Percentiles rank a stretch among this genome's conserved stretches.
phyloP scores from a whole-genome alignment of 2,888 invertebrate species.

The Metacarcinus magister region DNA sequence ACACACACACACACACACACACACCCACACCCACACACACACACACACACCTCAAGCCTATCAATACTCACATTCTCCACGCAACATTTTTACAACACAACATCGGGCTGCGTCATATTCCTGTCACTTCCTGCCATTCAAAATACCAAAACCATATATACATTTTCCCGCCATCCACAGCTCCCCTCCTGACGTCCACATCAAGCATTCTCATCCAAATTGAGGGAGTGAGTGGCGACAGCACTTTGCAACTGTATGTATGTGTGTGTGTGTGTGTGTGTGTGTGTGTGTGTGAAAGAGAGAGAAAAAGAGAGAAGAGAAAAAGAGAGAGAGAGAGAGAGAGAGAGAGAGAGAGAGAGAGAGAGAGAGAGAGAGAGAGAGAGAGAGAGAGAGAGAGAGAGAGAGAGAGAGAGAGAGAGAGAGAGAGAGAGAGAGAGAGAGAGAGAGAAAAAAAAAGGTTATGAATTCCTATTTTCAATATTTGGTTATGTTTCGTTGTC shows the following conservation, averaged over 20 bases:
- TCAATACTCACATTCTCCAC: too few relatives aligned
- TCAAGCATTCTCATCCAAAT: neutral
- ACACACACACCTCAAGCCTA: neutral
- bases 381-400: too few relatives aligned
- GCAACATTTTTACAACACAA: neutral
- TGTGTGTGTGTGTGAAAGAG: neutral
- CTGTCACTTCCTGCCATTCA: neutral
- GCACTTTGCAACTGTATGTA: neutral
- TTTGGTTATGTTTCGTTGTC: too few relatives aligned
- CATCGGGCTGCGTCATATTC: neutral
- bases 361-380: too few relatives aligned
- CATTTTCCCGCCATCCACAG: neutral
- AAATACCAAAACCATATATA: neutral
- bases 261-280: neutral
- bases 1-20: neutral
- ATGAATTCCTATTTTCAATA: too few relatives aligned
- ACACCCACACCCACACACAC: neutral
- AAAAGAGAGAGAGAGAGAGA: too few relatives aligned
- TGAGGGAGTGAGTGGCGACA: neutral
- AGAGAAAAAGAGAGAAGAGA: too few relatives aligned
- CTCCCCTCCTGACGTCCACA: neutral
- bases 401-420: too few relatives aligned
- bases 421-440: too few relatives aligned
- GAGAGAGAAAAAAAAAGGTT: too few relatives aligned
- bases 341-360: too few relatives aligned